Base-by-base conservation (phyloP, 2,888 invertebrate species). In the Chymomyza fuscimana region DNA sequence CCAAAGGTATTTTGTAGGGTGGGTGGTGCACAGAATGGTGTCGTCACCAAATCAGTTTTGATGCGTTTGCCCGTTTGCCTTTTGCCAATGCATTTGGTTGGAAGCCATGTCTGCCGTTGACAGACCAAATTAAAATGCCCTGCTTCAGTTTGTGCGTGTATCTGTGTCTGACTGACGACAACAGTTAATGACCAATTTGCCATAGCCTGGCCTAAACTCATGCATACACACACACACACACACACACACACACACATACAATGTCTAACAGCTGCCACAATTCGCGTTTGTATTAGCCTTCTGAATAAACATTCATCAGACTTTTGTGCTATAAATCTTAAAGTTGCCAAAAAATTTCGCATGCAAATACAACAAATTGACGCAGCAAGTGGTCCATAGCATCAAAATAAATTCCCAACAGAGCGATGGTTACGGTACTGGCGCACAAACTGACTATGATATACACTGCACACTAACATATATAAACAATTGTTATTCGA, bases 121-220 rank as follows among this genome's bases (percentile, higher is more conserved):
- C 90, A 88, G 89, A 75, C 82, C 72, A 81, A 88, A 88, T 88
- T 88, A 89, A 88, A 88, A 88, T 89, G 90, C 83, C 81, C 88
- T 75, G 71, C 73, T 73, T 61, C 72, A 25, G 54, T 16, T 25
- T 25, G 63, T 36, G 19, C 61, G 19, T 70, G 56, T 63, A 19
- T 70, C 59, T 46, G 40, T 63, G 36, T 54, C 46, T 64, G 63
- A 61, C 67, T 69, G 70, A 67, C 72, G 72, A 82, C 72, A 76
- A 70, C 88, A 78, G 86, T 85, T 89, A 85, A 85, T 85, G 84
- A 89, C 89, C 84, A 85, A 85, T 85, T 85, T 85, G 84, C 67
- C 88, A 72, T 74, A 46, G 71, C 73, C 29, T 70, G 63, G 67
- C 62, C 71, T 58, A 79, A 64, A 64, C 62, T 56, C 65, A 19